These are phyloP conservation scores for Chironomus tentans DNA, from an alignment of 2,888 invertebrate species.

Conservation along the genomic window DNA sequence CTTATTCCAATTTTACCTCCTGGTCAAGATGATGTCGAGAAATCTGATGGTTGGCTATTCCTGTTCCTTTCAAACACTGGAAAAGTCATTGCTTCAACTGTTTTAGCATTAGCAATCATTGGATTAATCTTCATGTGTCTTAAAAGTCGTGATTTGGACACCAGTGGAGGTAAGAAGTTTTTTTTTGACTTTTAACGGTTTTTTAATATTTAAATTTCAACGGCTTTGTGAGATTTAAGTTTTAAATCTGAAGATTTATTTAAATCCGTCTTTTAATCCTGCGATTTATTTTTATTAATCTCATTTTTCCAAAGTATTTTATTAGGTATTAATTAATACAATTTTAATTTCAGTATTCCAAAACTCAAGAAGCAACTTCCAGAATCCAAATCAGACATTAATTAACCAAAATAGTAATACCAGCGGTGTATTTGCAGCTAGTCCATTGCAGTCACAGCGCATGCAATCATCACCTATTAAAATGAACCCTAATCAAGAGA, in stretches of 20 bases:
- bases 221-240: too few species aligned
- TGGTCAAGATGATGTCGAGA: background rate
- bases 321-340: too few species aligned
- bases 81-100: constrained; percentile 2
- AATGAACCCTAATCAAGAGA: background rate
- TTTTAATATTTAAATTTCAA: background rate
- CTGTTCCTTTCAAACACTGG: constrained; percentile 3
- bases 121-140: background rate
- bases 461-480: background rate
- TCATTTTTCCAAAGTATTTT: too few species aligned
- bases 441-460: background rate
- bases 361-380: background rate
- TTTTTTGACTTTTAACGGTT: background rate
- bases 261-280: too few species aligned
- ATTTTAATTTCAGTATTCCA: background rate
- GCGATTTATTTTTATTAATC: background rate
- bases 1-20: constrained; percentile 4
- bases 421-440: background rate
- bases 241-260: too few species aligned
- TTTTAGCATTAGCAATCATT: background rate
- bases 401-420: background rate
- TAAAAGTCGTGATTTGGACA: background rate
- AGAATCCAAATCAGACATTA: background rate
- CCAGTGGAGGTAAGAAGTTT: constrained; percentile 7
- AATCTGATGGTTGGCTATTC: background rate